Evolutionary conservation across 2,888 invertebrate species (phyloP), one percentile per base, ranked within the genome.

Genomic region (Petrolisthes manimaculis): DNA sequence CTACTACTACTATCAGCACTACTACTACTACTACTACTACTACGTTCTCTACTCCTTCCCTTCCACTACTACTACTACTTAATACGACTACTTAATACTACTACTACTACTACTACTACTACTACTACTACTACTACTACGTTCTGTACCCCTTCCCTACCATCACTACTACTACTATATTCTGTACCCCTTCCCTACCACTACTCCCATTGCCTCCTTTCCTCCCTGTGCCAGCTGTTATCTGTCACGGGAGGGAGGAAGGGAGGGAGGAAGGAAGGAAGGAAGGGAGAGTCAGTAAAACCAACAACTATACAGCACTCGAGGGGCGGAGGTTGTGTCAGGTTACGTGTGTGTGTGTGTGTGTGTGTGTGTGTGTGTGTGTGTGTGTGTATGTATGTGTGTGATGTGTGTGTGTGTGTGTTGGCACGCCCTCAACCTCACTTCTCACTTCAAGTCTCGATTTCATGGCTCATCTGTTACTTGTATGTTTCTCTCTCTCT

Each of bases 71-170:
- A 67, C n/a, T n/a, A 67, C 67, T n/a, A 67, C 67, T n/a, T n/a
- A 67, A 1, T n/a, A 67, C 67, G 1, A 67, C n/a, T n/a, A 67
- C n/a, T n/a, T n/a, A n/a, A n/a, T n/a, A 67, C 67, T n/a, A 67
- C 67, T n/a, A 67, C 67, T n/a, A 67, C 67, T n/a, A 67, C 67
- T n/a, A 67, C n/a, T n/a, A 67, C n/a, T n/a, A 75, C 75, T 21
- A 12, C 75, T 24, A 21, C 75, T 8, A 12, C 75, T 9, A 21
- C 24, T 21, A 75, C 24, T 37, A 37, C 37, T 37, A 37, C 2
- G 37, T 37, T 37, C 37, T 37, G 37, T 37, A 37, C 37, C n/a
- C n/a, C 3, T 18, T 67, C n/a, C 12, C n/a, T n/a, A 2, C n/a
- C 67, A 67, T 3, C 3, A 2, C n/a, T n/a, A 67, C n/a, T n/a